Percentiles rank a stretch among this genome's conserved stretches.
Conservation (phyloP, 2,797 vertebrate genomes). For the Gila robusta region DNA sequence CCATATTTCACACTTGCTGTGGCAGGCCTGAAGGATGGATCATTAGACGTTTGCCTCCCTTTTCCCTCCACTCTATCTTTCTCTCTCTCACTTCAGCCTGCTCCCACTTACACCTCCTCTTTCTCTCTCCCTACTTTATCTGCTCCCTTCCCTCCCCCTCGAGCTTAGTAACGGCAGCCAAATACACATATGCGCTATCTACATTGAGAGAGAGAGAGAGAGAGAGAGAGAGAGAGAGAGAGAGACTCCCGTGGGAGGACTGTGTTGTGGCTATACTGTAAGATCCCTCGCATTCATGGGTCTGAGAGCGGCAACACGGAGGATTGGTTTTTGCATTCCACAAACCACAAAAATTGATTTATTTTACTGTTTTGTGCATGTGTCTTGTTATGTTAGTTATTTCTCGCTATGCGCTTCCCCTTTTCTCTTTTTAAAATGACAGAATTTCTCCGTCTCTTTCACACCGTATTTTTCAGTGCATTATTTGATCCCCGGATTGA, state of each 20-base stretch:
- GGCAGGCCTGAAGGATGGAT: constrained; percentile 64
- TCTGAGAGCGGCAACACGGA: constrained; percentile 29
- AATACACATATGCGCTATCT: constrained; percentile 47
- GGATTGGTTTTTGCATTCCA: constrained; percentile 41
- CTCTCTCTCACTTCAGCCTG: constrained; percentile 44
- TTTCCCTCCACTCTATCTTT: constrained; percentile 43
- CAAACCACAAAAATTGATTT: constrained; percentile 34
- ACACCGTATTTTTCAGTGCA: not conserved
- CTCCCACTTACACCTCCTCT: constrained; percentile 49
- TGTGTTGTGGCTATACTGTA: constrained; percentile 48
- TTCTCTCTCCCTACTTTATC: constrained; percentile 48
- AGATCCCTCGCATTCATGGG: constrained; percentile 42
- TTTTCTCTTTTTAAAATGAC: constrained; percentile 9
- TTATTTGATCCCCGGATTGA: constrained; percentile 30
- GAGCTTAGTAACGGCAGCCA: constrained; percentile 45
- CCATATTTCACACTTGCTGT: constrained; percentile 63
- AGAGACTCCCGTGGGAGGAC: constrained; percentile 39
- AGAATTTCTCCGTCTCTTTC: constrained; percentile 11
- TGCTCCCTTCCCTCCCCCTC: constrained; percentile 46
- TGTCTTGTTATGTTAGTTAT: constrained; percentile 27
- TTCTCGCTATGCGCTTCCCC: not conserved
- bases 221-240: constrained; percentile 2
- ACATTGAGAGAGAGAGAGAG: constrained; percentile 13
- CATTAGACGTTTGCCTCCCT: constrained; percentile 64
- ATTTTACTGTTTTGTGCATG: constrained; percentile 29